These are phyloP conservation scores for Sarcophaga subvicina DNA, from an alignment of 2,888 invertebrate genomes.

Conservation along the genomic window DNA sequence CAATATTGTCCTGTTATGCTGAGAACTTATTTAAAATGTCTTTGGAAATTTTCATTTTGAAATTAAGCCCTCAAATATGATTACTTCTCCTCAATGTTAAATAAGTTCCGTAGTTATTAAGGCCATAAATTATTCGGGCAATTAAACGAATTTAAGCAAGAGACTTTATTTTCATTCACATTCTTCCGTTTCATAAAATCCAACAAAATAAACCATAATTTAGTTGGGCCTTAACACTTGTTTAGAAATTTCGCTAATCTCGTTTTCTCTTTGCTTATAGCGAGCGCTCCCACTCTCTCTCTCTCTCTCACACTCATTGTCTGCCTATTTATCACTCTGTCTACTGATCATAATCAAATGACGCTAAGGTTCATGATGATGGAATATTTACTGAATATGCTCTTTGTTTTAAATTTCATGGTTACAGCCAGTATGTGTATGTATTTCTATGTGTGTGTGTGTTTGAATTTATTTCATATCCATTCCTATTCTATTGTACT, in stretches of 20 bases:
- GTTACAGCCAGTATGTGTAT: background rate
- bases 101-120: too few species aligned
- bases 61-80: too few species aligned
- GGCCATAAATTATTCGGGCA: too few species aligned
- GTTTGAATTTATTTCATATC: background rate
- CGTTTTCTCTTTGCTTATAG: background rate
- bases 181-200: background rate
- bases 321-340: background rate
- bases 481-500: background rate
- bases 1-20: too few species aligned
- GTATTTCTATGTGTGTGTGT: background rate
- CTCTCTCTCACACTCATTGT: background rate
- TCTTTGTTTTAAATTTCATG: background rate
- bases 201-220: background rate
- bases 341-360: background rate
- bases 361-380: background rate
- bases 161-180: background rate
- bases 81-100: too few species aligned
- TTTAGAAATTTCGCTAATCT: background rate
- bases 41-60: too few species aligned
- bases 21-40: too few species aligned
- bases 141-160: too few species aligned
- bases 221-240: background rate
- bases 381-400: background rate
- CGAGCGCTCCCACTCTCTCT: background rate